Base-by-base conservation (phyloP, 2,113 vertebrate genomes). In the Ceratotherium simum region DNA sequence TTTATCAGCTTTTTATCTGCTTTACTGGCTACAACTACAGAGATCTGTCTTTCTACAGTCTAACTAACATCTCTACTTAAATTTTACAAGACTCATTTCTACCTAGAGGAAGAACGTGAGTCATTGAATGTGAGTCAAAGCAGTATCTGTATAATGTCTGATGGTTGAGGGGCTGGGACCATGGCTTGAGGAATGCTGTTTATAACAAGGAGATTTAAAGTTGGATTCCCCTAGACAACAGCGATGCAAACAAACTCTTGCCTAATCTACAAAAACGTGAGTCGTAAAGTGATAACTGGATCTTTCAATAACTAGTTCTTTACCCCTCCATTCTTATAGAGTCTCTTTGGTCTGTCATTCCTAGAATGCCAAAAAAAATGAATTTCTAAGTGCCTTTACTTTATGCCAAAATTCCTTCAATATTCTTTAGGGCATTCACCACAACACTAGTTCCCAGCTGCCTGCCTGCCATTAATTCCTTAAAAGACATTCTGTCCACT, bases 141-240 rank as follows among this genome's bases (percentile, higher is more conserved):
- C 16, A 62, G 25, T 69, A 21, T 94, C 96, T 95, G 75, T 79
- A 62, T 70, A 86, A 79, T 29, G 33, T 92, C 83, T 95, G 36
- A 65, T 33, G 33, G 31, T n/a, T 64, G 60, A 60, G 33, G 6
- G 75, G 31, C 42, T 16, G 60, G 58, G n/a, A 83, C 80, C 2
- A 6, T 62, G 72, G 56, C 60, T 20, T 93, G n/a, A 96, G 70
- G 65, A 95, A 92, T 94, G 83, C 27, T 92, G 36, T 94, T 94
- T 95, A 92, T 73, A 95, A 93, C 56, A 78, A 6, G 16, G 58
- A 87, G 42, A 78, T 64, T 92, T 83, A 67, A 95, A 92, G 56
- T 60, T 86, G n/a, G 31, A 46, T 27, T 93, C 25, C 58, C 48
- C 46, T 80, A 29, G 62, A 92, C 48, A 48, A 79, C 29, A 84